phyloP scores from a whole-genome alignment of 2,113 vertebrate species.

The Heliornis fulica region DNA sequence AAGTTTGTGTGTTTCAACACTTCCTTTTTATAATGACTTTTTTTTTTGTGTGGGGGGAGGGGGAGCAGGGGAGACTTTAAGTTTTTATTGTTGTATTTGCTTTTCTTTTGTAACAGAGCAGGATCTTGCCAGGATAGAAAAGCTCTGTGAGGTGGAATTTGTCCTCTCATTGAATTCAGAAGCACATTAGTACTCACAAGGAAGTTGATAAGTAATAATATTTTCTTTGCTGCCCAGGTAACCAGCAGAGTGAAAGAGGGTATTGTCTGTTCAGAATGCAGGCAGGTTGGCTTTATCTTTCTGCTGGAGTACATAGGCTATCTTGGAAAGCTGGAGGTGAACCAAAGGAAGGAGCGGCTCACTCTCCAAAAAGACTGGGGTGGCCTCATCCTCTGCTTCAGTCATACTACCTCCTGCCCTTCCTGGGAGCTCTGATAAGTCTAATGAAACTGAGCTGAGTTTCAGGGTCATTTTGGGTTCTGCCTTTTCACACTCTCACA shows the following conservation, averaged over 20 bases:
- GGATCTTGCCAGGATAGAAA: background rate
- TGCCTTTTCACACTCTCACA: background rate
- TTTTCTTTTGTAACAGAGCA: conserved; percentile 13
- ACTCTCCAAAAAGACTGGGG: background rate
- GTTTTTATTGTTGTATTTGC: conserved; percentile 37
- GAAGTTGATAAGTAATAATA: conserved; percentile 68
- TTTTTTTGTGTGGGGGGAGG: background rate
- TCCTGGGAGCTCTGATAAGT: background rate
- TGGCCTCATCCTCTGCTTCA: background rate
- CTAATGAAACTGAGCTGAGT: background rate
- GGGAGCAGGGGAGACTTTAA: background rate
- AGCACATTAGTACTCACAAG: conserved; percentile 38
- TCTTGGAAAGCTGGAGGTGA: conserved; percentile 13
- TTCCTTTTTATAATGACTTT: background rate
- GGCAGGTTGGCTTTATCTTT: conserved; percentile 18
- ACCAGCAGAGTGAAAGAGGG: conserved; percentile 40
- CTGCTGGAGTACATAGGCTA: background rate
- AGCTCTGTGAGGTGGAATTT: conserved; percentile 47
- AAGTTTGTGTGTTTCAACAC: background rate
- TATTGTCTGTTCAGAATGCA: conserved; percentile 48
- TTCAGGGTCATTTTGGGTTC: background rate
- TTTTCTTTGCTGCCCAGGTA: conserved; percentile 63
- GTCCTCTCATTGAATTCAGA: conserved; percentile 38
- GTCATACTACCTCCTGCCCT: background rate
- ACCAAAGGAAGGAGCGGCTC: background rate